Evolutionary conservation across 2,113 vertebrate genomes (phyloP).

Genomic region (Bostrychus sinensis): DNA sequence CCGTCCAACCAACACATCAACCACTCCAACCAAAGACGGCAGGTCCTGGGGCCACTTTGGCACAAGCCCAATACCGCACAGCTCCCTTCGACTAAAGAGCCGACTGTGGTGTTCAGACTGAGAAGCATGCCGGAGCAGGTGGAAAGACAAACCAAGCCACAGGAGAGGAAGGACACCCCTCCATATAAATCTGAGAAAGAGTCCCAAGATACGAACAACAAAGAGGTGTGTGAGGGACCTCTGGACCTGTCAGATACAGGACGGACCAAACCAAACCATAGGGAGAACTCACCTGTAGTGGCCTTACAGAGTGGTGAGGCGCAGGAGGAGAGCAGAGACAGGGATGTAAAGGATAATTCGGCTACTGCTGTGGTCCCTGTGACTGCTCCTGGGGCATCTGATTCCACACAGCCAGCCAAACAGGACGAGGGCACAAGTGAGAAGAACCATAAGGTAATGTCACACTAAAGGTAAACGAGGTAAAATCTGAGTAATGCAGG

Average conservation of each 20-base stretch:
- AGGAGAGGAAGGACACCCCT: conserved; percentile 39
- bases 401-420: conserved; percentile 17
- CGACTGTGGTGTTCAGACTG: conserved; percentile 52
- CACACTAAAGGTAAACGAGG: not conserved
- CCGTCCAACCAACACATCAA: conserved; percentile 27
- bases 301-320: conserved; percentile 14
- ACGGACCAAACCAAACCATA: conserved; percentile 51
- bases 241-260: conserved; percentile 77
- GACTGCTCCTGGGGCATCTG: conserved; percentile 40
- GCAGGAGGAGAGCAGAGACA: conserved; percentile 20
- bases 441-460: conserved; percentile 60
- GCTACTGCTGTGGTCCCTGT: not conserved
- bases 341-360: conserved; percentile 11
- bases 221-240: conserved; percentile 64
- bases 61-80: conserved; percentile 16
- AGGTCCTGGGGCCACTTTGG: conserved; percentile 26
- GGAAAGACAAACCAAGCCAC: conserved; percentile 25
- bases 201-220: conserved; percentile 45
- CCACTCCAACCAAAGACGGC: conserved; percentile 17
- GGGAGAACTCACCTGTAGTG: not conserved
- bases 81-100: conserved; percentile 29
- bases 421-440: conserved; percentile 38
- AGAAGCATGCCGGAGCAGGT: conserved; percentile 33
- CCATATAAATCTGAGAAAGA: conserved; percentile 28
- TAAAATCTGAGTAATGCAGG: too few species aligned